Evolutionary conservation across 2,113 vertebrate species (phyloP), one percentile per base, ranked within the genome.

Genomic region (Rutilus rutilus): DNA sequence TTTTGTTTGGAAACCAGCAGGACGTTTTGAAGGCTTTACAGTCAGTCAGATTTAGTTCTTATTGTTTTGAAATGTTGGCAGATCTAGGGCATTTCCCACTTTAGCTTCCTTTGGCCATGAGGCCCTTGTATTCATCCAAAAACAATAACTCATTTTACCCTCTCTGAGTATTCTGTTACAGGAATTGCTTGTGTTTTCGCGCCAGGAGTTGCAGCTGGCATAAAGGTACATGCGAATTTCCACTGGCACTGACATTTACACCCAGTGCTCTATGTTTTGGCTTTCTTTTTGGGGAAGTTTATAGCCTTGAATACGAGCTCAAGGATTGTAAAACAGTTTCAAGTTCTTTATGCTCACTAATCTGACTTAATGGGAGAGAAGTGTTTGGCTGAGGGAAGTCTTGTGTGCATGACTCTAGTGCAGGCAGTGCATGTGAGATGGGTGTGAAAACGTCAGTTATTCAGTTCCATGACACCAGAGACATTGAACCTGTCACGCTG

Each of bases 11-110:
- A 81, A 67, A 50, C 42, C 60, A 67, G 78, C 36, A 30, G 39
- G 62, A 77, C 47, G 27, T 77, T 54, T 30, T 54, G 75, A 77
- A 77, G 75, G 57, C 45, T 33, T 25, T 52, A 57, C 67, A 83
- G 27, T n/a, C 39, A 52, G 78, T 86, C 79, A 54, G 39, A 36
- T 42, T 45, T 64, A 83, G 62, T 57, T 78, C 30, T 75, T 67
- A 42, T 84, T 87, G 59, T 85, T 88, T 85, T 42, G 60, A 64
- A 69, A 59, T 65, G 64, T 84, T 84, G 84, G 67, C 75, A 84
- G 77, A 52, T 19, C 2, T 23, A 21, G 69, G 76, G 25, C 73
- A 78, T 83, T 85, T 88, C 84, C 73, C 52, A 39, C 62, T 82
- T 76, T 30, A 42, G 79, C 39, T 86, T 88, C 62, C 84, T 78